Base-by-base conservation (phyloP, 2,797 vertebrate genomes). In the Enteromius fasciolatus region DNA sequence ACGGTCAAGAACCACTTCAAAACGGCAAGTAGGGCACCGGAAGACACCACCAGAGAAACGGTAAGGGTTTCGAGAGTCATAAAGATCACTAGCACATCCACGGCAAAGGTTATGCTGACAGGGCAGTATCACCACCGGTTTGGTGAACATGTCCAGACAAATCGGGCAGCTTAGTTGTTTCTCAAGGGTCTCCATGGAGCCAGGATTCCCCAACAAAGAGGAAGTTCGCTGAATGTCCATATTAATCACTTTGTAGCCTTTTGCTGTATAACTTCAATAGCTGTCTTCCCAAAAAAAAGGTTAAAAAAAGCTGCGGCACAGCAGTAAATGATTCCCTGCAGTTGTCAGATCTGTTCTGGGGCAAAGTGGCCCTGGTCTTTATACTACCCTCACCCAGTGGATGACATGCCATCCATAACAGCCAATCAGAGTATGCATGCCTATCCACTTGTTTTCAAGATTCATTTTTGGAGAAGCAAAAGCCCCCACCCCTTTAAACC, bases 1-100 rank as follows among this genome's bases (percentile, higher is more conserved):
- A 5, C 98, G 96, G 86, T 99, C 98, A 80, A 99, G 94, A 87
- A 99, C 95, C 48, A 99, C 98, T 91, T 99, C 98, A 0, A 99
- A 98, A 20, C 98, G 96, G 87, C 98, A 99, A 0, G 97, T 97
- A 0, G 98, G 98, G 82, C 98, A 99, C 57, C 97, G 96, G 87
- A 99, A 99, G 76, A 98, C 95, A 0, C 98, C 98, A 3, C 98
- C 98, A 0, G 97, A 97, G 82, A 92, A 95, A 82, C 93, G 93
- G 87, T 95, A 95, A 0, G 95, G 94, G 90, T 95, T 95, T 90
- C 94, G 93, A 0, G 95, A 95, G 89, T 96, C 94, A 14, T 95
- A 96, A 59, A 96, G 92, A 89, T 95, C 94, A 41, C 93, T 95
- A 83, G 95, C 95, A 79, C 95, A 96, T 48, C 93, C 90, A 3